Evolutionary conservation across 2,113 vertebrate genomes (phyloP), one percentile per base, ranked within the genome.

Genomic region (Peromyscus californicus): DNA sequence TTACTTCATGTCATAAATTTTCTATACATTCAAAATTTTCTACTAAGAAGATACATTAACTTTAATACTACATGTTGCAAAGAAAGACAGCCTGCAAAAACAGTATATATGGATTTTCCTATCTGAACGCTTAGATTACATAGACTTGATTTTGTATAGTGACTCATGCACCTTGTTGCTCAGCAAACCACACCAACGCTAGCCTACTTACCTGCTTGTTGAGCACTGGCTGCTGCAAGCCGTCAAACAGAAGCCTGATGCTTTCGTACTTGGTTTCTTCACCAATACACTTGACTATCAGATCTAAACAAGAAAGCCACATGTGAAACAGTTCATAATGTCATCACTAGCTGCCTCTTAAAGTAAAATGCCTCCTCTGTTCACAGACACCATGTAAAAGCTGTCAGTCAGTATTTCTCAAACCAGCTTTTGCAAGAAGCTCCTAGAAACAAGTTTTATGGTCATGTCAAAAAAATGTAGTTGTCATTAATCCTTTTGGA

Each of bases 181-280:
- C 80, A 90, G 15, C 26, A 96, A 89, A 70, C 21, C 39, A 48
- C 90, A 54, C 7, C 67, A 91, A 78, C 2, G 33, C 31, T 9
- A 45, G 13, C 79, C 42, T 67, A 61, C 54, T 45, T 21, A 99
- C 99, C 99, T 99, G 99, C 97, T 99, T 99, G 98, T 99, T 99
- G 97, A 99, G 99, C 48, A 99, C 99, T 7, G 99, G 99, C 93
- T 99, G 99, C 97, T 99, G 99, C 72, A 99, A 90, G 9, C 98
- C 98, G 21, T 99, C 99, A 90, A 99, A 99, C 0, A 99, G 98
- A 92, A 99, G 99, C 63, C 99, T 98, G 89, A 99, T 97, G 0
- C 99, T 99, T 97, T 99, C 99, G 0, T 99, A 99, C 79, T 99
- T 99, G 0, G 99, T 98, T 87, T 99, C 99, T 95, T 99, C 99